Evolutionary conservation across 1,140 invertebrate genomes (phyloP).

Genomic region (Pseudomyrmex cubaensis): DNA sequence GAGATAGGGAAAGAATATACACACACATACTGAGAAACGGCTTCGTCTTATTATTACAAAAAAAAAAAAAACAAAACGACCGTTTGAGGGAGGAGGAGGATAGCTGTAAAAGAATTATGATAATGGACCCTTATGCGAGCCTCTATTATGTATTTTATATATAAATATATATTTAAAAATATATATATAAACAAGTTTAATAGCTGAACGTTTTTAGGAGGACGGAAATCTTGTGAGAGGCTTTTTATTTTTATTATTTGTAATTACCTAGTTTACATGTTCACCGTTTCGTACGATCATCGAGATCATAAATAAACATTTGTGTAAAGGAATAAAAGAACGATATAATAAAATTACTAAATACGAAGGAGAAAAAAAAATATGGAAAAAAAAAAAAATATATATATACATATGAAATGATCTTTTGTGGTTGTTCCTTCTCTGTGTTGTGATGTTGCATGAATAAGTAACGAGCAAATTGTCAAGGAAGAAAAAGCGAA

Average conservation of each 20-base stretch:
- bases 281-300: slow-evolving; percentile 81
- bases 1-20: too few species aligned
- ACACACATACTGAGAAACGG: slow-evolving; percentile 42
- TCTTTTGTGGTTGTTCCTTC: slow-evolving; percentile 51
- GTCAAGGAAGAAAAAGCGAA: not conserved
- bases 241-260: slow-evolving; percentile 84
- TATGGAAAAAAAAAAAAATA: slow-evolving; percentile 52
- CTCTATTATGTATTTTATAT: slow-evolving; percentile 85
- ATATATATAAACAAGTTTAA: slow-evolving; percentile 76
- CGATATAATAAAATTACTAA: slow-evolving; percentile 82
- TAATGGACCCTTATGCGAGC: slow-evolving; percentile 78
- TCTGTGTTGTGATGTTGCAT: slow-evolving; percentile 30
- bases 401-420: slow-evolving; percentile 10
- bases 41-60: slow-evolving; percentile 65
- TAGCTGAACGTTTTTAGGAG: slow-evolving; percentile 79
- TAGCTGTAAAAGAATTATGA: slow-evolving; percentile 78
- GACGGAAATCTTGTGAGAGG: slow-evolving; percentile 80
- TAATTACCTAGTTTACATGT: slow-evolving; percentile 83
- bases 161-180: slow-evolving; percentile 66
- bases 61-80: slow-evolving; percentile 60
- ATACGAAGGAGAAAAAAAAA: slow-evolving; percentile 67
- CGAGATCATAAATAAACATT: slow-evolving; percentile 77
- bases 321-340: slow-evolving; percentile 80
- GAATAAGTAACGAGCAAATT: slow-evolving; percentile 6
- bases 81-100: slow-evolving; percentile 68